Base-by-base conservation (phyloP, 1,140 invertebrate genomes). In the Leptestheria dahalacensis region DNA sequence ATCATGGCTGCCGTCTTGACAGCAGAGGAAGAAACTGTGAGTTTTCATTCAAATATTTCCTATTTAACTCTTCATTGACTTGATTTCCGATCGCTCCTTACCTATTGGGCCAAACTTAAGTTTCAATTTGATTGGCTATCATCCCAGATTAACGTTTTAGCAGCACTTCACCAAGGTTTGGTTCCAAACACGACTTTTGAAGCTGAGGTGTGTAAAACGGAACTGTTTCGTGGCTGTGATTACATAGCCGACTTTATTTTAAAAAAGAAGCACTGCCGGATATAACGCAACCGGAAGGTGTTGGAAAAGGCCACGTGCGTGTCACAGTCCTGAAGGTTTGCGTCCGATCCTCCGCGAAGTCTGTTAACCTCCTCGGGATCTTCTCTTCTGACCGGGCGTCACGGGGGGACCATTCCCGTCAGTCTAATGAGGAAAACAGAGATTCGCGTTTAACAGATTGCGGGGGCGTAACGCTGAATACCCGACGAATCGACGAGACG, bases 11-110 rank as follows among this genome's bases (percentile, higher is more conserved):
- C 79, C 72, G 75, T 76, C 66, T 74, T 82, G 72, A 80, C 79
- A 69, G 74, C 77, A 69, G 80, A 83, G 70, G 80, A 83, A 70
- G 80, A 82, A 69, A 77, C 79, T 78, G 81, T 83, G 70, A 79
- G 76, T 74, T 62, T 66, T 65, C 66, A n/a, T n/a, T n/a, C n/a
- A n/a, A n/a, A n/a, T n/a, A n/a, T n/a, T n/a, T n/a, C n/a, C n/a
- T n/a, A n/a, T n/a, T n/a, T n/a, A n/a, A n/a, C n/a, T n/a, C n/a
- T n/a, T n/a, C n/a, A n/a, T n/a, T n/a, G n/a, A n/a, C n/a, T n/a
- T n/a, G n/a, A n/a, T n/a, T n/a, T n/a, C n/a, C n/a, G n/a, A n/a
- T n/a, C n/a, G n/a, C n/a, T n/a, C n/a, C n/a, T n/a, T n/a, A n/a
- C n/a, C n/a, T n/a, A n/a, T n/a, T n/a, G n/a, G n/a, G n/a, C n/a